Conservation (phyloP, 2,797 vertebrate genomes). For the Paramormyrops hopkinsi region DNA sequence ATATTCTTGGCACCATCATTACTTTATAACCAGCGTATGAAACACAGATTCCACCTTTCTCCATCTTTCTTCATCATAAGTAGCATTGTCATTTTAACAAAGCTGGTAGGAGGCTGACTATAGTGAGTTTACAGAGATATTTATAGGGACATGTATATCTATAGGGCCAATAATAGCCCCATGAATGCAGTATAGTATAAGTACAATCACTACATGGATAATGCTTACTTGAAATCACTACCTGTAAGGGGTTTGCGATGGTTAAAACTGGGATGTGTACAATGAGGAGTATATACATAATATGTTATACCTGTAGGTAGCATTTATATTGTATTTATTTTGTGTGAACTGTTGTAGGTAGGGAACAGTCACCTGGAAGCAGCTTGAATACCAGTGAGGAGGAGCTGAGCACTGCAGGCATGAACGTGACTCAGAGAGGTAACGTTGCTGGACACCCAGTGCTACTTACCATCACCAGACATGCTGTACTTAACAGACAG, state of each 20-base stretch:
- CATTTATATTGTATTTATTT: neutral
- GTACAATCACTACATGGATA: neutral
- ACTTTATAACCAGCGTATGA: neutral
- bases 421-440: conserved; percentile 59
- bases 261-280: neutral
- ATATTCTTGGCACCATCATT: neutral
- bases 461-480: conserved; percentile 34
- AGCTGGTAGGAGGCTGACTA: neutral
- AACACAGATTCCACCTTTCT: neutral
- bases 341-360: conserved; percentile 49
- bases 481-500: conserved; percentile 29
- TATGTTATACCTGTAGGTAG: neutral
- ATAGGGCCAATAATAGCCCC: neutral
- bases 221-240: neutral
- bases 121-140: neutral
- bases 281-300: neutral
- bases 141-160: neutral
- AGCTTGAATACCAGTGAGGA: conserved; percentile 69
- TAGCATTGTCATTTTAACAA: conserved; percentile 5
- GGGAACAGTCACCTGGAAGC: conserved; percentile 64
- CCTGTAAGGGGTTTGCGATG: neutral
- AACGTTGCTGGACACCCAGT: conserved; percentile 36
- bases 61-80: neutral
- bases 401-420: conserved; percentile 63
- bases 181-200: neutral